phyloP scores from a whole-genome alignment of 2,113 vertebrate genomes.

The Hystrix brachyura region DNA sequence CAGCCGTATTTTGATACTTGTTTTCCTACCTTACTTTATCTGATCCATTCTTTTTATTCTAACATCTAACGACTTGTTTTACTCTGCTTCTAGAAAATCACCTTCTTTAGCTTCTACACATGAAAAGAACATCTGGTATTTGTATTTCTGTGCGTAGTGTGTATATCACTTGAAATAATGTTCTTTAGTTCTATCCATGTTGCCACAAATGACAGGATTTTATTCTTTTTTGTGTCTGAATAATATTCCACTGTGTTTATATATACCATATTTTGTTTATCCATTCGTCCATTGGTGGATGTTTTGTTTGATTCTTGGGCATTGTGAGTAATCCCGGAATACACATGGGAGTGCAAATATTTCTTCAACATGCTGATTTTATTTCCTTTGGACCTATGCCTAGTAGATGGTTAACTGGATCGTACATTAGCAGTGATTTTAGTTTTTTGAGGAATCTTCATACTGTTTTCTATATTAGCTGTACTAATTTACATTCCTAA shows the following conservation, averaged over 20 bases:
- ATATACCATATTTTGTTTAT: background rate
- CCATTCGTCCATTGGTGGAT: background rate
- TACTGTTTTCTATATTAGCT: background rate
- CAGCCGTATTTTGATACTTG: background rate
- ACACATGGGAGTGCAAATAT: background rate
- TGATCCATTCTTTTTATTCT: too few species aligned
- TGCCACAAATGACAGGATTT: background rate
- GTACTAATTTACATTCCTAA: background rate
- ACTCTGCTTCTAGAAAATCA: background rate
- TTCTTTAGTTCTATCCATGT: background rate
- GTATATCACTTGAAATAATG: background rate
- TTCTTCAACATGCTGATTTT: background rate
- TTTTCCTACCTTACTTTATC: background rate
- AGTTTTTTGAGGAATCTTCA: background rate
- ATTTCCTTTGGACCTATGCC: background rate
- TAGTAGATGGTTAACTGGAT: background rate
- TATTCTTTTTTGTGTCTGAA: background rate
- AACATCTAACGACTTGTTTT: background rate
- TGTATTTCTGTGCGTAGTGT: background rate
- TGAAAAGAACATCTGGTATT: background rate
- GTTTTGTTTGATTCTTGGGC: background rate
- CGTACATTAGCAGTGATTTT: too few species aligned
- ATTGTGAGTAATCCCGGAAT: background rate
- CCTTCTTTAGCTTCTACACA: background rate
- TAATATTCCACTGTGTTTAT: background rate